Conservation (phyloP, 2,797 vertebrate genomes). For the Tangara arthus region DNA sequence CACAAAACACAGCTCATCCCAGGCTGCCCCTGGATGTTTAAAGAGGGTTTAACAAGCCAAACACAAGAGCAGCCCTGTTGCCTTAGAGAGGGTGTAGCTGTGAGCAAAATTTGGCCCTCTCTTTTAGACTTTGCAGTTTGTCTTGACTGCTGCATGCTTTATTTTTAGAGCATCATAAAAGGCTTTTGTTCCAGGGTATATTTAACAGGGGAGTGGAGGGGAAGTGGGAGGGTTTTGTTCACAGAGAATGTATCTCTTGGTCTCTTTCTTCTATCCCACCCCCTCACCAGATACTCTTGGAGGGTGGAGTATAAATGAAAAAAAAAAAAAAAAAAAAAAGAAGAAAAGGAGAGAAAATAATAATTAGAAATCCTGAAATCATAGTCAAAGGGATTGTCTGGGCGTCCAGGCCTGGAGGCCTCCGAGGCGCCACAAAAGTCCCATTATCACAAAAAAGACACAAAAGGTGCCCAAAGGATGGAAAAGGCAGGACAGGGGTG, state of each 20-base stretch:
- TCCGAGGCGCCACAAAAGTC: neutral
- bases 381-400: slow-evolving; percentile 5
- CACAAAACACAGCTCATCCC: neutral
- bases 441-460: neutral
- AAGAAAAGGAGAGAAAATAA: neutral
- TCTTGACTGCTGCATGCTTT: slow-evolving; percentile 48
- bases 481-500: neutral
- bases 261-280: slow-evolving; percentile 48
- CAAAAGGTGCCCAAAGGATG: neutral
- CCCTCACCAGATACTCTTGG: slow-evolving; percentile 54
- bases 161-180: slow-evolving; percentile 70
- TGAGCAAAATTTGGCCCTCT: slow-evolving; percentile 48
- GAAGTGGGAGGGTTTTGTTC: slow-evolving; percentile 55
- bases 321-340: neutral
- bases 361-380: slow-evolving; percentile 52
- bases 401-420: slow-evolving; percentile 33
- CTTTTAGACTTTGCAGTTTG: slow-evolving; percentile 23
- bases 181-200: slow-evolving; percentile 69
- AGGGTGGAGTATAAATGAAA: slow-evolving; percentile 46
- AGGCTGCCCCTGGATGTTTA: slow-evolving; percentile 13
- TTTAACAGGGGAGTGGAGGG: slow-evolving; percentile 70
- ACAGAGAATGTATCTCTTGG: slow-evolving; percentile 49
- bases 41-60: slow-evolving; percentile 42
- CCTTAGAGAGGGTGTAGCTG: slow-evolving; percentile 55
- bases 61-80: slow-evolving; percentile 23